Evolutionary conservation across 2,113 vertebrate species (phyloP), one percentile per base, ranked within the genome.

Genomic region (Peromyscus californicus): DNA sequence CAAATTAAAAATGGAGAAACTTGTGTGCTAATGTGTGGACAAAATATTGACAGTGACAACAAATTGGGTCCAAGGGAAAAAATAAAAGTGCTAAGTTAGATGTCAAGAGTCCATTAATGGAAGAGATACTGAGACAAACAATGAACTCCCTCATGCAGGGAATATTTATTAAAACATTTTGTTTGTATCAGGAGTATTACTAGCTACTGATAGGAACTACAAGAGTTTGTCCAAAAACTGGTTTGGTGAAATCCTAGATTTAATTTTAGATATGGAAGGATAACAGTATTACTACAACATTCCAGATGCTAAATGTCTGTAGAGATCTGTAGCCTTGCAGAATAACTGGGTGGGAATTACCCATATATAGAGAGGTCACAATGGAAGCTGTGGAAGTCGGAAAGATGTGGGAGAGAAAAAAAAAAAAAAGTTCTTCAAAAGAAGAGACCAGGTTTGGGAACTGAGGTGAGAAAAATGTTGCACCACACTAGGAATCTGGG

Each of bases 401-500:
- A 76, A 90, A 59, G 36, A 31, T 13, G 39, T 51, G 13, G 78
- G 89, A 72, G 65, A 42, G 16, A 7, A 69, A 89, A 36, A 57
- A 65, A 57, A 33, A 69, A 75, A n/a, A 88, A 80, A 78, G 54
- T 31, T 84, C 74, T 95, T 63, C 65, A 42, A 85, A 72, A 10
- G 39, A 29, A 54, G 36, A 95, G 15, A 61, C 17, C 29, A 91
- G 83, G 51, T 86, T 97, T 79, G 83, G 79, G 78, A 89, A 89
- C 1, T 84, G 16, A 95, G 29, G 75, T 59, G 31, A 92, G 69
- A n/a, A 59, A 86, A 86, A 11, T 9, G 31, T 17, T n/a, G 39
- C 10, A 13, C 2, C 57, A 6, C 13, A 39, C n/a, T 16, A 5
- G 33, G 67, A 36, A 54, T 74, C 69, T 42, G 36, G 33, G 93